Conservation (phyloP, 2,888 invertebrate species). For the Ferdinandea cuprea region DNA sequence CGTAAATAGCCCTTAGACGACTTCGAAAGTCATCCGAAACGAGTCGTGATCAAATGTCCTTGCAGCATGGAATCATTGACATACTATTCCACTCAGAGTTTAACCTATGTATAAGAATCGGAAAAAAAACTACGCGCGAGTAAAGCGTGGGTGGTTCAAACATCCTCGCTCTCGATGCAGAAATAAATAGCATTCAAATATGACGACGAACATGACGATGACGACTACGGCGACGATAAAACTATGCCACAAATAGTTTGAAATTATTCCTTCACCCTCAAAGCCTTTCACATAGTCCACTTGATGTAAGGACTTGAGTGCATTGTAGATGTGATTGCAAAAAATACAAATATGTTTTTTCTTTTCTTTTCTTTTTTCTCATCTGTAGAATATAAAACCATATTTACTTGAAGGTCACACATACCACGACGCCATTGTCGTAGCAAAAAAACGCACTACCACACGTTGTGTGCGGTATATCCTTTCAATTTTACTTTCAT, state of each 20-base stretch:
- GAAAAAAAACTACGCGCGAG: slow-evolving; percentile 2
- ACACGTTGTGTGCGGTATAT: slow-evolving; percentile 10
- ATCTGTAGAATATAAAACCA: slow-evolving; percentile 18
- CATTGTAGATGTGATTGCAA: slow-evolving; percentile 1
- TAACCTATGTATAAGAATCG: not conserved
- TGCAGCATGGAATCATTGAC: slow-evolving; percentile 43
- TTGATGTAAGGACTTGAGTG: slow-evolving; percentile 20
- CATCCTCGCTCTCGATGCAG: not conserved
- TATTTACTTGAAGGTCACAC: slow-evolving; percentile 53
- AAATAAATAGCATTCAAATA: slow-evolving; percentile 5
- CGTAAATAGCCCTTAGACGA: too few species aligned
- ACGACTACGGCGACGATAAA: slow-evolving; percentile 26
- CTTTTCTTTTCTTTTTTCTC: too few species aligned
- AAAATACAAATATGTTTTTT: not conserved
- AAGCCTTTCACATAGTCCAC: not conserved
- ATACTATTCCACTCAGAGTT: not conserved
- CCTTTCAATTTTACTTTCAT: slow-evolving; percentile 33
- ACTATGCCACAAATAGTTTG: slow-evolving; percentile 20
- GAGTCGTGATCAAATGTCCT: slow-evolving; percentile 2
- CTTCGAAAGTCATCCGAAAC: too few species aligned
- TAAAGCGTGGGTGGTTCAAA: slow-evolving; percentile 8
- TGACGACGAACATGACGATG: slow-evolving; percentile 17
- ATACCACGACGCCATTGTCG: not conserved
- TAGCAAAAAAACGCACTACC: not conserved
- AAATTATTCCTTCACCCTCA: not conserved